Base-by-base conservation (phyloP, 2,888 invertebrate species). In the Troides helena region DNA sequence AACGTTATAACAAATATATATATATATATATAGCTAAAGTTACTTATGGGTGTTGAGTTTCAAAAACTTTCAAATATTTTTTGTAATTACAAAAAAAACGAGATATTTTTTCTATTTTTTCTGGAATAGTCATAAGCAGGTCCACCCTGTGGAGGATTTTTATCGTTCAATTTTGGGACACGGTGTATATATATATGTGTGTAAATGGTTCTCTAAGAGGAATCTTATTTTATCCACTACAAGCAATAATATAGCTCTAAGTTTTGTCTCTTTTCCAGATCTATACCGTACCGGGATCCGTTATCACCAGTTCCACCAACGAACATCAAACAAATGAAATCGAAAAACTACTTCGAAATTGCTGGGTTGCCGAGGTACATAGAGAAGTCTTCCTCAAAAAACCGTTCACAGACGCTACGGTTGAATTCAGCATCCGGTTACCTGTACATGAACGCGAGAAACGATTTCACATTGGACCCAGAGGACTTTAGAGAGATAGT, bases 361-460 rank as follows among this genome's bases (percentile, higher is more conserved):
- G 88, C 88, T 64, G 78, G 77, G 65, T 77, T 92, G 65, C 93
- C 93, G 0, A 85, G 93, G 1, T 89, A 88, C 81, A 91, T 90
- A 25, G 93, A 93, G 72, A 92, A 90, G 72, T 80, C 89, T 0
- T 87, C 87, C 0, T 80, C 86, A 2, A 90, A 88, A 53, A 85
- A 84, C 75, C 79, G 85, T 0, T 92, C 92, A 0, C 92, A 92
- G 62, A 88, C 93, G 0, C 78, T 93, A 0, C 79, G 93, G 1
- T 86, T 93, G 0, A 93, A 93, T 76, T 93, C 93, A 0, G 93
- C 93, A 0, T 93, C 93, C 0, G 93, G 93, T 0, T 90, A 93
- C 74, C 78, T 93, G 1, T 93, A 91, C 73, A 93, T 93, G 93
- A 93, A 93, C 81, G 93, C 93, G 0, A 89, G 85, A 66, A 91